A percentile compares a stretch with the other conserved stretches of the same genome.
Evolutionary conservation across 2,797 vertebrate genomes (phyloP).

Genomic region (Xenops minutus): DNA sequence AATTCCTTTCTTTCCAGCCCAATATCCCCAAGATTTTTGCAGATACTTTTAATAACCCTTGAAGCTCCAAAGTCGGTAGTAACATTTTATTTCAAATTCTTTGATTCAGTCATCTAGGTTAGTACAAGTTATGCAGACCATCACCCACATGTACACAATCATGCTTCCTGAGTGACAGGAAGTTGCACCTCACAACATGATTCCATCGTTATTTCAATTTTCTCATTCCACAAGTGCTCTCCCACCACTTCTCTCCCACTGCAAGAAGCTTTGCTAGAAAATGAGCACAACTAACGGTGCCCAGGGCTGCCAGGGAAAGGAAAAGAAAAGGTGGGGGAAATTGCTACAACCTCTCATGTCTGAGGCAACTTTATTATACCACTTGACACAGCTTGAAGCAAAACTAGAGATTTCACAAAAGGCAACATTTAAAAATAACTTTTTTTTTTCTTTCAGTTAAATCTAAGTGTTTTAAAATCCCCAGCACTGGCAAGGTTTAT

Average conservation of each 20-base stretch:
- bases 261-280: conserved; percentile 55
- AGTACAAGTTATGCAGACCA: background rate
- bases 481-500: background rate
- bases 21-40: background rate
- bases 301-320: conserved; percentile 38
- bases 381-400: conserved; percentile 59
- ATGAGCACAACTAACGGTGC: conserved; percentile 46
- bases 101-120: conserved; percentile 26
- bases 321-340: conserved; percentile 49
- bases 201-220: conserved; percentile 59
- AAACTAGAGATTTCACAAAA: conserved; percentile 47
- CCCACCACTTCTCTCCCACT: conserved; percentile 55
- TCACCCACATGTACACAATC: background rate
- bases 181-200: conserved; percentile 34
- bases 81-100: conserved; percentile 5
- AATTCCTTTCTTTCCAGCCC: background rate
- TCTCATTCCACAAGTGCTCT: conserved; percentile 31
- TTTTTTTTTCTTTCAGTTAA: conserved; percentile 22
- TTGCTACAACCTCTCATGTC: conserved; percentile 35
- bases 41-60: background rate
- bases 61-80: background rate
- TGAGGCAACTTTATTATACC: conserved; percentile 55
- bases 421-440: conserved; percentile 50
- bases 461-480: conserved; percentile 16
- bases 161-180: conserved; percentile 19